These are phyloP conservation scores for Horisme vitalbata DNA, from an alignment of 2,888 invertebrate species.

Conservation along the genomic window DNA sequence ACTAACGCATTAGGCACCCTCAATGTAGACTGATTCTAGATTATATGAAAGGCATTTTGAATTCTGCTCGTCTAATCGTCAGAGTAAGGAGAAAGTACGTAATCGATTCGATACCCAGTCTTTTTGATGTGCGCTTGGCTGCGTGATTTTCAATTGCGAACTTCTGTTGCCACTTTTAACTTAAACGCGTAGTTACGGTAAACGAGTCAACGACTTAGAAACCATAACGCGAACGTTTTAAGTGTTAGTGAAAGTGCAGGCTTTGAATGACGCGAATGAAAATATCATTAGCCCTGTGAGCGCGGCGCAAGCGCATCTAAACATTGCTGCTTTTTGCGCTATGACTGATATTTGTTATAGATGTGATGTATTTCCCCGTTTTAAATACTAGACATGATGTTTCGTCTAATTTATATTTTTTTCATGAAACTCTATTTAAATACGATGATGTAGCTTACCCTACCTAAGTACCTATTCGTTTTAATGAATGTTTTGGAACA, in stretches of 20 bases:
- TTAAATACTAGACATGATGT: too few species aligned
- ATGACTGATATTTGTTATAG: conserved; percentile 19
- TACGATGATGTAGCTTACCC: too few species aligned
- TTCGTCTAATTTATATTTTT: too few species aligned
- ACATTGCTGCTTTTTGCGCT: conserved; percentile 28
- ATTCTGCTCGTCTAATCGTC: conserved; percentile 34
- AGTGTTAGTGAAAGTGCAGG: conserved; percentile 69
- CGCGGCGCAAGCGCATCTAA: conserved; percentile 45
- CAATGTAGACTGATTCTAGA: conserved; percentile 33
- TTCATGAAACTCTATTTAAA: too few species aligned
- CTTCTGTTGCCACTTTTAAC: conserved; percentile 23
- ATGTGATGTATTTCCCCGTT: too few species aligned
- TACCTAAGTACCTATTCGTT: too few species aligned
- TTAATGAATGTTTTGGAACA: neutral
- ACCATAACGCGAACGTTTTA: conserved; percentile 52
- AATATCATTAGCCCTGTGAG: conserved; percentile 61
- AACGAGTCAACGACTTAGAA: conserved; percentile 34
- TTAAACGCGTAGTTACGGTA: conserved; percentile 16
- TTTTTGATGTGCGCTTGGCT: conserved; percentile 24
- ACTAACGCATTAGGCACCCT: conserved; percentile 24
- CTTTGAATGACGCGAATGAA: conserved; percentile 67
- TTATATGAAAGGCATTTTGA: conserved; percentile 32
- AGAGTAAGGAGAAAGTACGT: conserved; percentile 35
- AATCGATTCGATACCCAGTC: conserved; percentile 33
- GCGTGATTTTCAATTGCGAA: conserved; percentile 25